Conservation (phyloP, 2,113 vertebrate species). For the Bos indicus region DNA sequence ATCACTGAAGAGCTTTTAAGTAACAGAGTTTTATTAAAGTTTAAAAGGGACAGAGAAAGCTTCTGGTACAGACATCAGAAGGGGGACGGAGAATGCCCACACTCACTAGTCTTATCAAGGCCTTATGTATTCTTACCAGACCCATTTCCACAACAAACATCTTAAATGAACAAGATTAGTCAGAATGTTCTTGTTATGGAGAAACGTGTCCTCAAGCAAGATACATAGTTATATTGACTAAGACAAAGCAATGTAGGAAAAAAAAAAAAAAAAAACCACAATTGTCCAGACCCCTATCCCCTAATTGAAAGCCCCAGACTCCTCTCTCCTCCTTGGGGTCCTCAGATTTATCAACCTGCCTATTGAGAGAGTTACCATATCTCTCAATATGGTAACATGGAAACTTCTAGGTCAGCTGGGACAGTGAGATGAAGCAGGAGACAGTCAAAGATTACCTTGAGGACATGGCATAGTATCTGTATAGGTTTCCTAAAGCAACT, state of each 20-base stretch:
- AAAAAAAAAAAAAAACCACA: not conserved
- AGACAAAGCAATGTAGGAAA: not conserved
- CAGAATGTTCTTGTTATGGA: not conserved
- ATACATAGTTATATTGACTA: not conserved
- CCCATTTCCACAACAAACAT: not conserved
- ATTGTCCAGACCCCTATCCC: not conserved
- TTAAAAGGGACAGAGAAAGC: not conserved
- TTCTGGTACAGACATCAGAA: not conserved
- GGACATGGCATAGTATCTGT: not conserved
- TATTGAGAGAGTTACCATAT: not conserved
- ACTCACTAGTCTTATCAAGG: not conserved
- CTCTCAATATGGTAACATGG: not conserved
- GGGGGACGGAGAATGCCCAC: not conserved
- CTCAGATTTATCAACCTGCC: not conserved
- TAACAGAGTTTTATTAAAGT: not conserved
- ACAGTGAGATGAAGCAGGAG: not conserved
- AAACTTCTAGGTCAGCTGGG: not conserved
- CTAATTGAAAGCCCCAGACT: not conserved
- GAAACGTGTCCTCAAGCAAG: not conserved
- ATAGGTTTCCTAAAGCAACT: not conserved
- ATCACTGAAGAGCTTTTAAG: not conserved
- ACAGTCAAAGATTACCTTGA: not conserved
- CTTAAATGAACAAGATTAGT: not conserved
- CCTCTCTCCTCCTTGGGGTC: not conserved
- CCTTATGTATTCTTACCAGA: not conserved